Evolutionary conservation across 2,888 invertebrate genomes (phyloP), one percentile per base, ranked within the genome.

Genomic region (Chymomyza fuscimana): DNA sequence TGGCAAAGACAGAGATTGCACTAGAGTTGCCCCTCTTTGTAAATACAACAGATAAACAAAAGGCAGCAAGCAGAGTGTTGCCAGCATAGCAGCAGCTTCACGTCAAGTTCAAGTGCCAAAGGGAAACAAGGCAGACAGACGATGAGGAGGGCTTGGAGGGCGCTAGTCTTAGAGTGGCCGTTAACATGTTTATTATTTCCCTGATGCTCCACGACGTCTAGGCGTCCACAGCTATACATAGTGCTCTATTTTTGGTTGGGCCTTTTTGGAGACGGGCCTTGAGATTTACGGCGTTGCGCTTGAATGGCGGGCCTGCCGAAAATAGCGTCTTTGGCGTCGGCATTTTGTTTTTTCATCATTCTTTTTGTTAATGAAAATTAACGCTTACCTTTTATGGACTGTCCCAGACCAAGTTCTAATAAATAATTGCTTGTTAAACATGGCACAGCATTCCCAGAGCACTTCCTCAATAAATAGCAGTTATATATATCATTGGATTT

Each of bases 181-280:
- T 81, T 86, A 82, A 81, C 87, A 82, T 81, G 83, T 87, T 84
- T 87, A 84, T 84, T 79, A 74, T 77, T 83, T 87, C 86, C 68
- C 7, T n/a, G 7, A 0, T 50, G 19, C 6, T 25, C 2, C 25
- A 4, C 9, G 19, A 1, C n/a, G 19, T 19, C 19, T 19, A 19
- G 19, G 19, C 19, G 19, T 19, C 19, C 19, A 19, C 19, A 19
- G 19, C 19, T 19, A 19, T 7, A 7, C 12, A 25, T 7, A 10
- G 56, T 5, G 56, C 56, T 6, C 56, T 61, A 50, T 62, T 62
- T 40, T 62, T 46, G 40, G 62, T 46, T 4, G 25, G 40, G 62
- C 50, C 50, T 22, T 46, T 62, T 46, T 4, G 40, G 52, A 58
- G 51, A 52, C 22, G 22, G 58, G 52, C 22, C 51, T 52, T 40